A percentile compares a stretch with the other conserved stretches of the same genome.
Conservation (phyloP, 1,140 invertebrate species). For the Atta colombica region DNA sequence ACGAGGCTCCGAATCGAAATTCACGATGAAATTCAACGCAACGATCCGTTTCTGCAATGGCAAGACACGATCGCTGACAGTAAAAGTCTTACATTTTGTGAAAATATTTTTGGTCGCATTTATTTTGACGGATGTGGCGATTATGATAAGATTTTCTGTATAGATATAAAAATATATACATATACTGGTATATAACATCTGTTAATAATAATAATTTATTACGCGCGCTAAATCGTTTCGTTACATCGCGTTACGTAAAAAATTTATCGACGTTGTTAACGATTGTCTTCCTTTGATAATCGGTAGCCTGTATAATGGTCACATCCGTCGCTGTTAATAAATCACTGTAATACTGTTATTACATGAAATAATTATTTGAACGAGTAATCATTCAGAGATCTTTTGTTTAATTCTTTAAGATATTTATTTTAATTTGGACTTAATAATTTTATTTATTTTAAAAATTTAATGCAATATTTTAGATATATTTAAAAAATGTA, state of each 20-base stretch:
- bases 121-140: constrained; percentile 18
- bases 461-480: constrained; percentile 9
- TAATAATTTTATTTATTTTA: background rate
- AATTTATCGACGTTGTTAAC: constrained; percentile 44
- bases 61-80: constrained; percentile 16
- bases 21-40: constrained; percentile 9
- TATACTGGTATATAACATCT: constrained; percentile 28
- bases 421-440: background rate
- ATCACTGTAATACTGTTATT: background rate
- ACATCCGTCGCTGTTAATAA: constrained; percentile 1
- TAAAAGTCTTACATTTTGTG: background rate
- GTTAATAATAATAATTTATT: constrained; percentile 41
- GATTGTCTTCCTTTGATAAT: constrained; percentile 39
- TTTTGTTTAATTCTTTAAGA: background rate
- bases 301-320: background rate
- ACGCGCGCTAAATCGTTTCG: constrained; percentile 25
- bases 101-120: background rate
- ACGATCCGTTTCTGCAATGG: constrained; percentile 60
- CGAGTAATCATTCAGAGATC: background rate
- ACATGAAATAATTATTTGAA: background rate
- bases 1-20: background rate
- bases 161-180: constrained; percentile 31
- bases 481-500: constrained; percentile 2
- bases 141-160: constrained; percentile 26
- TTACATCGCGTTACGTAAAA: constrained; percentile 41